phyloP scores from a whole-genome alignment of 2,888 invertebrate genomes.

The Toxonevra muliebris region DNA sequence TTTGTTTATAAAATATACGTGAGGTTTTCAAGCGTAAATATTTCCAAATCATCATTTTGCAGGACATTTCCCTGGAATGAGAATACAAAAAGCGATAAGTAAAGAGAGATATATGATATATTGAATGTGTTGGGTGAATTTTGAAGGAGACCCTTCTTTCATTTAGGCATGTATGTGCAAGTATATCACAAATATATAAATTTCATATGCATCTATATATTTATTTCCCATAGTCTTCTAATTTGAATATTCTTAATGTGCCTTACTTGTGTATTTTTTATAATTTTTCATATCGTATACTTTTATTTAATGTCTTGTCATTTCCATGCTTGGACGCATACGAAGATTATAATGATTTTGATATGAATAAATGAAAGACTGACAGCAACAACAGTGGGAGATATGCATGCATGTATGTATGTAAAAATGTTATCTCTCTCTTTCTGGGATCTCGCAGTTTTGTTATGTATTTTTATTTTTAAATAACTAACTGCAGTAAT shows the following conservation, averaged over 20 bases:
- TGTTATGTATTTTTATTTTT: too few species aligned
- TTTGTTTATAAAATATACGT: conserved; percentile 32
- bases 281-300: not conserved
- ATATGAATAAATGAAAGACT: conserved; percentile 12
- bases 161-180: not conserved
- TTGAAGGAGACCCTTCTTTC: conserved; percentile 7
- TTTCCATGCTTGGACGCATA: conserved; percentile 52
- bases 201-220: too few species aligned
- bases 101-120: too few species aligned
- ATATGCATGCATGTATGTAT: not conserved
- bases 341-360: conserved; percentile 53
- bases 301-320: too few species aligned
- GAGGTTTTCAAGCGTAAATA: conserved; percentile 39
- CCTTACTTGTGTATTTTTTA: not conserved
- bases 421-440: not conserved
- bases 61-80: conserved; percentile 27
- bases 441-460: too few species aligned
- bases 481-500: too few species aligned
- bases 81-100: too few species aligned
- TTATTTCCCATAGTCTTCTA: too few species aligned
- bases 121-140: conserved; percentile 1
- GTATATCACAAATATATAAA: too few species aligned
- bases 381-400: conserved; percentile 16
- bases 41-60: conserved; percentile 30
- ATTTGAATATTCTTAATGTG: not conserved